Evolutionary conservation across 2,113 vertebrate genomes (phyloP).

Genomic region (Microcebus griseorufus): DNA sequence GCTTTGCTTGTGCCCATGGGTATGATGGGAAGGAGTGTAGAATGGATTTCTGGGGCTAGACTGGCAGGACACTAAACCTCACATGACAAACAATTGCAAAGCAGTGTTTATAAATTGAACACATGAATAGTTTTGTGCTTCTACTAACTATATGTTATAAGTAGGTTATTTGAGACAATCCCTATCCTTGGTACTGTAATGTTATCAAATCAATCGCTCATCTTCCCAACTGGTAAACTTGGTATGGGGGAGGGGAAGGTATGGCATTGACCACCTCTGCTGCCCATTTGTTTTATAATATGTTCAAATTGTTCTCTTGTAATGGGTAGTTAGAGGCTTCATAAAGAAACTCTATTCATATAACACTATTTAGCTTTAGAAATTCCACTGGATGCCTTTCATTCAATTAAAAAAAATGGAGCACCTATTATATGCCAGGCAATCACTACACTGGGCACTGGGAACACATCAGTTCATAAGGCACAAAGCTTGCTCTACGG

Average conservation of each 20-base stretch:
- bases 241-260: neutral
- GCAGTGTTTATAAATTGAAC: neutral
- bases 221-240: neutral
- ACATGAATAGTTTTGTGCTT: neutral
- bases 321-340: neutral
- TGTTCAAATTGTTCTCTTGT: neutral
- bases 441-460: neutral
- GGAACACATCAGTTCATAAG: neutral
- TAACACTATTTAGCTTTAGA: neutral
- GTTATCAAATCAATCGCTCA: neutral
- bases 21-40: neutral
- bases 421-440: neutral
- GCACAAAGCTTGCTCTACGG: neutral
- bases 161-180: constrained; percentile 21
- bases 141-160: neutral
- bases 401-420: neutral
- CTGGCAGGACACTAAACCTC: neutral
- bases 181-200: neutral
- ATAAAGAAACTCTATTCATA: neutral
- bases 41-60: neutral
- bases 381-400: neutral
- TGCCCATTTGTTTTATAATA: neutral
- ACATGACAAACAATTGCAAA: neutral
- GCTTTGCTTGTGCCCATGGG: neutral
- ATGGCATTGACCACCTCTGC: neutral